Base-by-base conservation (phyloP, 2,888 invertebrate species). In the Orthonevra nobilis region DNA sequence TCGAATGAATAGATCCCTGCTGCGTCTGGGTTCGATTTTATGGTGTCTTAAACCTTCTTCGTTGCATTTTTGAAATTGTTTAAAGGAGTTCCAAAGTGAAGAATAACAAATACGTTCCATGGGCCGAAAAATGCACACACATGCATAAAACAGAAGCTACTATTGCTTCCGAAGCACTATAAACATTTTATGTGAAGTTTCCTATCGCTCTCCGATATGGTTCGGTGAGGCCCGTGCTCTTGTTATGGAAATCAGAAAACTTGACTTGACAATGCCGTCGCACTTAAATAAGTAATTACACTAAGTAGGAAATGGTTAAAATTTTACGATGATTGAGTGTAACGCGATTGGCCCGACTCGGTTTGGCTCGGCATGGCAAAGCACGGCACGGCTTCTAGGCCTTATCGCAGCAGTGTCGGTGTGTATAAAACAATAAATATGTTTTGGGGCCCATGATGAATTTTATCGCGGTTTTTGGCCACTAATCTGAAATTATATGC, bases 131-230 rank as follows among this genome's bases (percentile, higher is more conserved):
- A 32, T 20, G 7, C 34, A 12, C 10, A 17, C 36, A 9, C n/a
- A n/a, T 26, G 36, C n/a, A 75, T 30, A 20, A 70, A 36, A 70
- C 70, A 72, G 75, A 70, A 77, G 75, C 75, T 66, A 15, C 19
- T 54, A 48, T 3, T 54, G 70, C 75, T 77, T 77, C 75, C 48
- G 70, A 63, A 69, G 63, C 42, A 40, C 42, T 44, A 64, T 63
- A 77, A 70, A 58, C 15, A 63, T 56, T 70, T 63, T 70, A 58
- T 58, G 23, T 44, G 36, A 23, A 30, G 23, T 50, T 61, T 48
- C 36, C 32, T 52, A 46, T 54, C 28, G 19, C 7, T n/a, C n/a
- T 23, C 28, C 23, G 30, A 44, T 46, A 52, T 19, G 48, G 7
- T 42, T 38, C 34, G n/a, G n/a, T n/a, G n/a, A n/a, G n/a, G n/a